Conservation (phyloP, 2,113 vertebrate genomes). For the Rhodinocichla rosea region DNA sequence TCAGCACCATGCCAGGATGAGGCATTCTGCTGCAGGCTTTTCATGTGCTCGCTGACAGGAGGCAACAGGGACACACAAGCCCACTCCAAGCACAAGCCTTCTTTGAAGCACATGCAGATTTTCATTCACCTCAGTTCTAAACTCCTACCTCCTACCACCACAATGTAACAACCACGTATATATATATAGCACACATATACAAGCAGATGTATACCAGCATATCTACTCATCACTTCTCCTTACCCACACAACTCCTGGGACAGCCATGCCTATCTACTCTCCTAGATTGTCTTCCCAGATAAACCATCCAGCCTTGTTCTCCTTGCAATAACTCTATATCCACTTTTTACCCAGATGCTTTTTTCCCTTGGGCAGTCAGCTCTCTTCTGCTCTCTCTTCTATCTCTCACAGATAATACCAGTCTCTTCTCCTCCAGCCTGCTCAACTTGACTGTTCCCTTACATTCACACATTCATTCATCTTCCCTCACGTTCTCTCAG, state of each 20-base stretch:
- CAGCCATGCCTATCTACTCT: background rate
- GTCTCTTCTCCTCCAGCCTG: background rate
- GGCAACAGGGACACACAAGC: background rate
- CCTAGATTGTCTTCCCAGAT: background rate
- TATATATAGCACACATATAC: background rate
- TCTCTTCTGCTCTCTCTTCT: background rate
- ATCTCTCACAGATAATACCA: background rate
- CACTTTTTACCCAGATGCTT: background rate
- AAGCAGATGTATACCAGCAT: background rate
- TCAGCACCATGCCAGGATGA: background rate
- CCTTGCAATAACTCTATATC: background rate
- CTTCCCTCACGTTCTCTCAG: background rate
- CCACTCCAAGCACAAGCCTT: background rate
- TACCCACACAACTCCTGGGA: background rate
- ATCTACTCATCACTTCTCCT: background rate
- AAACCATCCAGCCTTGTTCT: background rate
- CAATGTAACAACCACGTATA: background rate
- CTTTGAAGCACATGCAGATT: background rate
- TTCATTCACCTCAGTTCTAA: background rate
- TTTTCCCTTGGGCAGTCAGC: background rate
- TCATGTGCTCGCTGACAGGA: background rate
- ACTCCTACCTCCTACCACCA: background rate
- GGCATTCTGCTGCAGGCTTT: background rate
- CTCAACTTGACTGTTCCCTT: background rate
- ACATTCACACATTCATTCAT: background rate